Evolutionary conservation across 2,797 vertebrate genomes (phyloP).

Genomic region (Hippocampus kuda): DNA sequence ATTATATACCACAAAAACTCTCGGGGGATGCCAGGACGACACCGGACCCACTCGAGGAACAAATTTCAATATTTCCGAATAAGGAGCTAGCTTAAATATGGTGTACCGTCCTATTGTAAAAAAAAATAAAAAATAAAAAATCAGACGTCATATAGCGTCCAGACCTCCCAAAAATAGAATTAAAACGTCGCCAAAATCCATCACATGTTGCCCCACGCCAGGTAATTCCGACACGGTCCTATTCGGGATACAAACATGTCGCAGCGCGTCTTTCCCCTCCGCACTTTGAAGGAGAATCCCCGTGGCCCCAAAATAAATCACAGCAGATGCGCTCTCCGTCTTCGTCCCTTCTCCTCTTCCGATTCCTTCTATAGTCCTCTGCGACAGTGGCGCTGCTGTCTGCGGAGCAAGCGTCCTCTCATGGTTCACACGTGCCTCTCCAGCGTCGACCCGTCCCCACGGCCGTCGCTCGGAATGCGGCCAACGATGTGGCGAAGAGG

Average conservation of each 20-base stretch:
- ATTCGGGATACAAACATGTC: not conserved
- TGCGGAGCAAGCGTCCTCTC: constrained; percentile 19
- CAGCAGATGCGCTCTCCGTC: constrained; percentile 25
- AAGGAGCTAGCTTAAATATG: not conserved
- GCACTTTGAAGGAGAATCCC: not conserved
- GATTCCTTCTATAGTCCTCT: constrained; percentile 15
- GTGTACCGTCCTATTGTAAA: not conserved
- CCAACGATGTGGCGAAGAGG: not conserved
- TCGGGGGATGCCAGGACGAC: not conserved
- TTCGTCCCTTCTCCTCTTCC: constrained; percentile 6
- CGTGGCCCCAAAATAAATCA: constrained; percentile 24
- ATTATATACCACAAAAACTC: not conserved
- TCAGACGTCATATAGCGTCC: not conserved
- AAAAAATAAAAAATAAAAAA: too few species aligned
- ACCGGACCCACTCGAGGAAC: not conserved
- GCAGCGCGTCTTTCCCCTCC: constrained; percentile 7
- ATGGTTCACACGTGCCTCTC: constrained; percentile 1
- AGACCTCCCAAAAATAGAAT: not conserved
- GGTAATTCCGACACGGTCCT: constrained; percentile 21
- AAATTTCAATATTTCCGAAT: not conserved
- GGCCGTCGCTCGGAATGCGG: not conserved
- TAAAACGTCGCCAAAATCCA: not conserved
- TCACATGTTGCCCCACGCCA: not conserved
- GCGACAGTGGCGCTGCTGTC: constrained; percentile 32
- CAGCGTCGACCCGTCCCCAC: not conserved